Evolutionary conservation across 2,888 invertebrate species (phyloP).

Genomic region (Peribatodes rhomboidaria): DNA sequence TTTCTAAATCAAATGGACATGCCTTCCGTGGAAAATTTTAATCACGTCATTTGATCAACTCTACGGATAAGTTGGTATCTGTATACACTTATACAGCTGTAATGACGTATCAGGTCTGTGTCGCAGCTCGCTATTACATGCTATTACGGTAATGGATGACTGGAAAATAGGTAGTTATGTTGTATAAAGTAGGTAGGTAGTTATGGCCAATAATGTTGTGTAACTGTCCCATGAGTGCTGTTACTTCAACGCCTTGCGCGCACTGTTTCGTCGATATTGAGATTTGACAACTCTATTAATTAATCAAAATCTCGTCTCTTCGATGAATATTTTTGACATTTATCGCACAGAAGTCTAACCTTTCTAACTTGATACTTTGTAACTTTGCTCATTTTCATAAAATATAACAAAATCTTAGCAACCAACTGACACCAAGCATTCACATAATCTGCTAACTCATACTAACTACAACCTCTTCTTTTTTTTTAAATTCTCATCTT

Average conservation of each 20-base stretch:
- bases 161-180: conserved; percentile 10
- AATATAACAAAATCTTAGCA: too few species aligned
- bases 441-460: background rate
- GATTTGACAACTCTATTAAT: conserved; percentile 27
- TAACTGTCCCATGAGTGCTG: conserved; percentile 81
- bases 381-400: background rate
- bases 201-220: conserved; percentile 34
- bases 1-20: background rate
- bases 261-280: conserved; percentile 55
- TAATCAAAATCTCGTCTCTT: conserved; percentile 20
- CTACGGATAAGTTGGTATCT: background rate
- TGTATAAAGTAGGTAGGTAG: conserved; percentile 10
- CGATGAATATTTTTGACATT: background rate
- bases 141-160: conserved; percentile 33
- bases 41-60: background rate
- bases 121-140: conserved; percentile 30
- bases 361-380: background rate
- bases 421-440: background rate
- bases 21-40: background rate
- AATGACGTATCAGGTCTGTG: conserved; percentile 23
- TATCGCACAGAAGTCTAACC: background rate
- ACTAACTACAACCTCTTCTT: too few species aligned
- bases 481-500: too few species aligned
- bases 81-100: background rate
- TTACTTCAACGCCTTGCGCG: conserved; percentile 69